Conservation (phyloP, 2,113 vertebrate genomes). For the Psilopsiagon aymara region DNA sequence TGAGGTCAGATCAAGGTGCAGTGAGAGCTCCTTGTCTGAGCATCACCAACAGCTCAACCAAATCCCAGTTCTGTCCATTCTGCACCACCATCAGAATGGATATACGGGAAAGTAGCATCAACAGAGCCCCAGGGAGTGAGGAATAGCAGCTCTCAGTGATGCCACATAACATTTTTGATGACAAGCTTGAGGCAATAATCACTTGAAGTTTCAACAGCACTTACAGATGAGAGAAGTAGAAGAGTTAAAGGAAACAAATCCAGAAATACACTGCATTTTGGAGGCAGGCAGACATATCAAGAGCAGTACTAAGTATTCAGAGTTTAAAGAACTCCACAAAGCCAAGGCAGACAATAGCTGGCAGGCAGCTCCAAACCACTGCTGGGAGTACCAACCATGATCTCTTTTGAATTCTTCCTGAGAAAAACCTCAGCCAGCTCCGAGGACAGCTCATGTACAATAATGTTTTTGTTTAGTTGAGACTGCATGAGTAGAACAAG, state of each 20-base stretch:
- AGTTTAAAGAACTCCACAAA: neutral
- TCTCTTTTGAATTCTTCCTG: neutral
- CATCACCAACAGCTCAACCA: neutral
- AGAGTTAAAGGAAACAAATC: neutral
- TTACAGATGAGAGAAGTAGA: neutral
- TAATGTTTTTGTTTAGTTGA: constrained; percentile 25
- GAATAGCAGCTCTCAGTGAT: neutral
- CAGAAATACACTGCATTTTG: neutral
- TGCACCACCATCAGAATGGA: neutral
- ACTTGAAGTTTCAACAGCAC: neutral
- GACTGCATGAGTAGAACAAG: neutral
- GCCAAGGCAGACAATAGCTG: neutral
- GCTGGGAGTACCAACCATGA: neutral
- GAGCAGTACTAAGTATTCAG: neutral
- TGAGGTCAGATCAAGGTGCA: neutral
- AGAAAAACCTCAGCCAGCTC: constrained; percentile 21
- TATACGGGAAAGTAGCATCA: neutral
- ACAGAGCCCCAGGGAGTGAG: neutral
- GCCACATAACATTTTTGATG: neutral
- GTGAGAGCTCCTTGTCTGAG: neutral
- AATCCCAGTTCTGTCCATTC: neutral
- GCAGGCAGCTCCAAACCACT: neutral
- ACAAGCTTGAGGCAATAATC: neutral
- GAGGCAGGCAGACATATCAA: neutral
- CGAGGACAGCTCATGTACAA: constrained; percentile 30